Evolutionary conservation across 1,140 invertebrate species (phyloP), one percentile per base, ranked within the genome.

Genomic region (Platyura marginata): DNA sequence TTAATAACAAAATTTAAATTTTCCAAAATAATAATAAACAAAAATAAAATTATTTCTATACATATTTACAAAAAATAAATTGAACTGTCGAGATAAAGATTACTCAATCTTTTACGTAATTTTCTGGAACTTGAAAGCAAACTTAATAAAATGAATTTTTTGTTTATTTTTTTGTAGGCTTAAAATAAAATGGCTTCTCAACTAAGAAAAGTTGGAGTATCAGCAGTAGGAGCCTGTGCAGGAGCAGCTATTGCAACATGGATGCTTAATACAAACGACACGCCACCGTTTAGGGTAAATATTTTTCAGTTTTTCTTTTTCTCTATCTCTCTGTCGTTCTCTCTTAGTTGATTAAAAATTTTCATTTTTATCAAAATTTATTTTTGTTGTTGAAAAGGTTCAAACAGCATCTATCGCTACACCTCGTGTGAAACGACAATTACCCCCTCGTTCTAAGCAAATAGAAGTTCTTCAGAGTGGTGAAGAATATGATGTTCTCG

Each of bases 401-500:
- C 51, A 55, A 40, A 57, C 55, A 49, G 68, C 70, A 32, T 68
- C 69, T 10, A 66, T 69, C 48, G 40, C 43, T 19, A 64, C 65
- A 16, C 69, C 68, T 40, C 70, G 74, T 39, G 60, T 70, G 42
- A 87, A 81, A 62, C 66, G 79, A 37, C 75, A 76, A 3, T 61
- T 92, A 29, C 89, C 89, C 1, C 71, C 77, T 2, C 67, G 93
- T 48, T 70, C 74, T 4, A 79, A 92, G 6, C 88, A 95, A 56
- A 63, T 96, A 1, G 72, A 79, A 41, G 74, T 72, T 1, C 64
- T 98, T 11, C 74, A 87, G 61, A 72, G 69, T 15, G 77, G 79
- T 11, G 72, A 79, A 34, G 65, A 70, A 36, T 96, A 83, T 62
- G 95, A 99, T 67, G 74, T 99, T 19, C 68, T 99, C 1, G 85